A percentile compares a stretch with the other conserved stretches of the same genome.
These are phyloP conservation scores for Muschampia plurimacula DNA, from an alignment of 2,888 invertebrate genomes.

Conservation along the genomic window DNA sequence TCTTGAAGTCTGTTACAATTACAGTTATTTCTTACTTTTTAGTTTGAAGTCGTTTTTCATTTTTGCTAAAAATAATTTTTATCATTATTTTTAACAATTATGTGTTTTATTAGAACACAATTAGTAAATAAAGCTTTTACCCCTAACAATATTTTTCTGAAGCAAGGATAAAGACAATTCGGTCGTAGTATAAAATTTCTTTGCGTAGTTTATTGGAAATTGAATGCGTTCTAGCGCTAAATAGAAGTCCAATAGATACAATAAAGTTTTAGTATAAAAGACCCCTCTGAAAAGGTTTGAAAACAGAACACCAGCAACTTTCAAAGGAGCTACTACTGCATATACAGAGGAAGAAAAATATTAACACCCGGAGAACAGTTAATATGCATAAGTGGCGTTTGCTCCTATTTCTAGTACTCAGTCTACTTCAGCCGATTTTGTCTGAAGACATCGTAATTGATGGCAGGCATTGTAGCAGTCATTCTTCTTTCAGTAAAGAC, in stretches of 20 bases:
- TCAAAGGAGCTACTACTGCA: constrained; percentile 58
- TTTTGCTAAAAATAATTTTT: too few species aligned
- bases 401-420: constrained; percentile 73
- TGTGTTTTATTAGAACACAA: too few species aligned
- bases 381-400: constrained; percentile 84
- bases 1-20: too few species aligned
- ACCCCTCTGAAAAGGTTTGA: constrained; percentile 45
- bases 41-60: too few species aligned
- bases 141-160: neutral
- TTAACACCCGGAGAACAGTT: constrained; percentile 59
- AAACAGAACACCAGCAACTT: constrained; percentile 71
- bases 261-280: constrained; percentile 67
- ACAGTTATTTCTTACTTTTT: too few species aligned
- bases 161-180: constrained; percentile 36
- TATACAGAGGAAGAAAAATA: constrained; percentile 53
- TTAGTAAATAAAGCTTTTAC: neutral
- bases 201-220: constrained; percentile 74
- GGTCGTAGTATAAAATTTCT: constrained; percentile 28
- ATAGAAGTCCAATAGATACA: constrained; percentile 67
- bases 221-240: constrained; percentile 79
- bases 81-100: too few species aligned
- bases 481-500: neutral
- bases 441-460: constrained; percentile 70
- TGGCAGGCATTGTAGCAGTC: constrained; percentile 70
- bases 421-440: constrained; percentile 69